These are phyloP conservation scores for Liasis olivaceus DNA, from an alignment of 2,797 vertebrate species.

Conservation along the genomic window DNA sequence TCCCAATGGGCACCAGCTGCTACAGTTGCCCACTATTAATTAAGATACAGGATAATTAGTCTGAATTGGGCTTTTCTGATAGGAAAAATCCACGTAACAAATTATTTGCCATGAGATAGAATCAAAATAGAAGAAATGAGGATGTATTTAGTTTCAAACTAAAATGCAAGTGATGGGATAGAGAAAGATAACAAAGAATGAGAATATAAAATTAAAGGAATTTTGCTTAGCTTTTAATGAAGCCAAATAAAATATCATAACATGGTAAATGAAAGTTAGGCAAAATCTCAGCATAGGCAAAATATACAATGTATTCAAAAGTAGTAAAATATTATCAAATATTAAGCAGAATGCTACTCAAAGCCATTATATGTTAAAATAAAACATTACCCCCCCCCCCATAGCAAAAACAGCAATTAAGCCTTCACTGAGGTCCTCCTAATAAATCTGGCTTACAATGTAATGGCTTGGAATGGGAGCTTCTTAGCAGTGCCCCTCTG, in stretches of 20 bases:
- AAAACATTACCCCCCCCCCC: not conserved
- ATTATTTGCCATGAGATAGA: not conserved
- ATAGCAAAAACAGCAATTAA: not conserved
- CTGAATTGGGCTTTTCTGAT: slow-evolving; percentile 27
- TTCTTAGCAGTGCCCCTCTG: not conserved
- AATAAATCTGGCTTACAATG: not conserved
- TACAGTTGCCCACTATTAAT: not conserved
- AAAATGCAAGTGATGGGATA: slow-evolving; percentile 28
- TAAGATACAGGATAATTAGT: slow-evolving; percentile 25
- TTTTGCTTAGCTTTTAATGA: not conserved
- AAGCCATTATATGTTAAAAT: not conserved
- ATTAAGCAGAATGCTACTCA: not conserved
- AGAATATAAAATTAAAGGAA: not conserved
- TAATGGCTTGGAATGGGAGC: not conserved
- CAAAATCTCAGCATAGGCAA: not conserved
- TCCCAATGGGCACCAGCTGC: not conserved
- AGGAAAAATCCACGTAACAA: slow-evolving; percentile 27
- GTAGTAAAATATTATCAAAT: not conserved
- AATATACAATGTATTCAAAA: not conserved
- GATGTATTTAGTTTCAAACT: not conserved
- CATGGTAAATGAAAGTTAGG: not conserved
- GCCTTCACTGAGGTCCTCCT: not conserved
- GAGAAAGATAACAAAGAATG: not conserved
- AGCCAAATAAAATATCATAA: not conserved
- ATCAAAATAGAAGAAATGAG: not conserved